These are phyloP conservation scores for Neoascia interrupta DNA, from an alignment of 2,888 invertebrate species.

Conservation along the genomic window DNA sequence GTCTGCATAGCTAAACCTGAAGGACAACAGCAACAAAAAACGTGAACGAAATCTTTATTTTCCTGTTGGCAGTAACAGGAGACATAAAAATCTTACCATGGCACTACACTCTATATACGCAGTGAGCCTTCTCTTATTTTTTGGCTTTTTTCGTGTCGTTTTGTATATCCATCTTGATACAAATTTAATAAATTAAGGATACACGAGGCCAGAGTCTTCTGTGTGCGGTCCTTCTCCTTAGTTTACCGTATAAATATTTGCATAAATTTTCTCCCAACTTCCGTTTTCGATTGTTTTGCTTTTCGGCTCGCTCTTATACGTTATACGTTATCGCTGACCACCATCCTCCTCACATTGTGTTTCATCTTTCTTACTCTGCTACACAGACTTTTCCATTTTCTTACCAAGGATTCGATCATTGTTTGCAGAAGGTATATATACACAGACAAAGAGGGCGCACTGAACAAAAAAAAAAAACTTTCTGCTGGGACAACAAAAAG, in stretches of 20 bases:
- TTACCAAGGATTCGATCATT: conserved; percentile 64
- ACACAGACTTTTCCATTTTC: conserved; percentile 57
- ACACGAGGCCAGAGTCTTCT: background rate
- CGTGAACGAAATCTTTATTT: conserved; percentile 65
- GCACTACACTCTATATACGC: conserved; percentile 50
- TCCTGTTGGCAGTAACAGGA: conserved; percentile 21
- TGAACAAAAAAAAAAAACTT: conserved; percentile 23
- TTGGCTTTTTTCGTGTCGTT: conserved; percentile 1
- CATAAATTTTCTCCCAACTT: conserved; percentile 47
- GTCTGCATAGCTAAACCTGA: conserved; percentile 50
- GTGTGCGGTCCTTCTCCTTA: conserved; percentile 3
- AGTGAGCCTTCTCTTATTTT: conserved; percentile 37
- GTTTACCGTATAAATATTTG: conserved; percentile 61
- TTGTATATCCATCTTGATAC: conserved; percentile 54
- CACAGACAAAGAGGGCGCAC: background rate
- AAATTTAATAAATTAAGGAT: conserved; percentile 68
- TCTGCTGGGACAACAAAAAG: conserved; percentile 46
- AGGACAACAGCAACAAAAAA: conserved; percentile 41
- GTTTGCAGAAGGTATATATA: conserved; percentile 53
- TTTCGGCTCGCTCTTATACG: background rate
- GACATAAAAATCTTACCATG: conserved; percentile 5
- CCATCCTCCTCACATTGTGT: conserved; percentile 33
- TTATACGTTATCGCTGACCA: conserved; percentile 63
- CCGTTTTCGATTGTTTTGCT: background rate
- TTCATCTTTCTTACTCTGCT: conserved; percentile 42